Evolutionary conservation across 2,888 invertebrate species (phyloP), one percentile per base, ranked within the genome.

Genomic region (Brassicogethes aeneus): DNA sequence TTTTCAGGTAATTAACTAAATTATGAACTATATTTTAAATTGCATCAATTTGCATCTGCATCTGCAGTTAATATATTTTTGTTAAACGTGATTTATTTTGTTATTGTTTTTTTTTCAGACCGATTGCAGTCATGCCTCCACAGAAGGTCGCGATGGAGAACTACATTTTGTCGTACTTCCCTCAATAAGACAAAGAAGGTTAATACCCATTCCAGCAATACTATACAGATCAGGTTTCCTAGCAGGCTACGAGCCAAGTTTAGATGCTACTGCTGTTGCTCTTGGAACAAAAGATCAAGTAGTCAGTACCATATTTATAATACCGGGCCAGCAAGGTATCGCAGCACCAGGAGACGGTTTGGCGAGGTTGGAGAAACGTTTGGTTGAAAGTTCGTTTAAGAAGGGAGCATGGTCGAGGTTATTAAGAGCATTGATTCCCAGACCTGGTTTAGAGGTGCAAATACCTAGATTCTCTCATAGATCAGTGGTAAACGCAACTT

Each of bases 301-400:
- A 0, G 75, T 89, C 0, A 88, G 87, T 56, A 83, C 85, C 1
- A 76, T 91, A 32, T 82, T 89, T 51, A 74, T 90, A 0, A 81
- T 91, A 72, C 90, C 91, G 0, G 90, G 90, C 0, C 87, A 88
- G 60, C 87, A 88, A 66, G 87, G 88, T 16, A 80, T 83, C 39
- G 73, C 82, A 0, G 84, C 85, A 2, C 83, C 85, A 1, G 84
- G 85, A 0, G 88, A 89, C 56, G 87, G 85, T 42, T 69, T 89
- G 42, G 80, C 84, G 40, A 74, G 80, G 10, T 70, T 90, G 1
- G 88, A 89, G 59, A 76, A 77, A 43, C 75, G 83, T 37, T 64
- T 89, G 1, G 67, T 84, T 3, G 79, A 79, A 44, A 72, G 77
- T 17, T 79, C 80, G 2, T 79, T 82, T 37, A 74, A 76, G 8